Base-by-base conservation (phyloP, 2,888 invertebrate species). In the Epistrophe grossulariae region DNA sequence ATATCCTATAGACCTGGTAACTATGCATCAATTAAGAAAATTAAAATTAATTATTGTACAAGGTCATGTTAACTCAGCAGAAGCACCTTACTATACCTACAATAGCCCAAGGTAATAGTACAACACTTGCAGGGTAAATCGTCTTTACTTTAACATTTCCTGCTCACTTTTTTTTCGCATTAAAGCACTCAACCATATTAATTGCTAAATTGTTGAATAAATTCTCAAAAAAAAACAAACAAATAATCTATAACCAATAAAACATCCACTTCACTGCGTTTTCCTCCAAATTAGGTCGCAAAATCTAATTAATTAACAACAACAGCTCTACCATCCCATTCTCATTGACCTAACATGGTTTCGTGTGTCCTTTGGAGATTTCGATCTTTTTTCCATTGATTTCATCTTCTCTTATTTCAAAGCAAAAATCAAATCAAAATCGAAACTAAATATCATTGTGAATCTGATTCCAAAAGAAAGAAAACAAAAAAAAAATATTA, bases 301-400 rank as follows among this genome's bases (percentile, higher is more conserved):
- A 38, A 82, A 87, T 59, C 28, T 60, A 87, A 87, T 83, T 87
- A 74, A 87, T 82, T 85, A 78, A 55, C 72, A 60, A 15, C 50
- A 43, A 19, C 10, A 0, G 0, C 13, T 19, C 0, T 24, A 5
- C 19, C 38, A 8, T 4, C 76, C 15, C 55, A 74, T 68, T 8
- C 9, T 19, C 68, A 78, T 71, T 71, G 82, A 40, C 4, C 64
- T 62, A 64, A 87, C 85, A 79, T 78, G 68, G 52, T 81, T 60
- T 80, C 31, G 50, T 57, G 55, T 79, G 60, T 57, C 59, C 43
- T 62, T 59, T 62, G 11, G 10, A 64, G 79, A 84, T 84, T 31
- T 74, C 50, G 66, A 60, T 80, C 70, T 64, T 66, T 64, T 66
- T 59, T 28, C 4, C 28, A 45, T 15, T 24, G 31, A 80, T 74